Evolutionary conservation across 2,888 invertebrate genomes (phyloP), one percentile per base, ranked within the genome.

Genomic region (Seira sanloemensis): DNA sequence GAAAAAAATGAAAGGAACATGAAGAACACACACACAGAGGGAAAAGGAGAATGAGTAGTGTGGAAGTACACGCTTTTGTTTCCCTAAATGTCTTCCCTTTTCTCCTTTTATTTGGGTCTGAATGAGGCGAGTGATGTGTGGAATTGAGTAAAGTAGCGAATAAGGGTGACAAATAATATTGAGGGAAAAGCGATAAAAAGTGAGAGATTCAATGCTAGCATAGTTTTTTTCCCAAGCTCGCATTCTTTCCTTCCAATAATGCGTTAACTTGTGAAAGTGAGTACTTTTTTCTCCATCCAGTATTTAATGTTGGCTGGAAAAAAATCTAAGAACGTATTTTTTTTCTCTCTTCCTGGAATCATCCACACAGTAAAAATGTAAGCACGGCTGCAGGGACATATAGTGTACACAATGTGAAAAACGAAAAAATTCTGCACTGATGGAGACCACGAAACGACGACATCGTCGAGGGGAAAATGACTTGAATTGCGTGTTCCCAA

Each of bases 161-260:
- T 81, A 86, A 88, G 87, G 86, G 88, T 88, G 88, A 88, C 88
- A 88, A 88, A 88, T 88, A 88, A 87, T 88, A 88, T 87, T 87
- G 88, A 86, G 83, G 78, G 83, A 85, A 86, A 87, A 86, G n/a
- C 87, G 87, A 88, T 87, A 88, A 88, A n/a, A 82, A 84, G 86
- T 19, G 85, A 86, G n/a, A n/a, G 87, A 87, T 87, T 87, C 82
- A 82, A 87, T 87, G 87, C 77, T 79, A 85, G 79, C 88, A 88
- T 87, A 86, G 88, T 86, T 88, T 87, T 87, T 81, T 73, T 80
- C 79, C 69, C 79, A 24, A 76, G 72, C 77, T 87, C 87, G 77
- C 88, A 88, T 88, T 88, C 88, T 87, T 86, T 85, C 84, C 86
- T 85, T 88, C 87, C 88, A 88, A 88, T 88, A 88, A 88, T 87